Conservation (phyloP, 2,113 vertebrate genomes). For the Actenoides lindsayi region DNA sequence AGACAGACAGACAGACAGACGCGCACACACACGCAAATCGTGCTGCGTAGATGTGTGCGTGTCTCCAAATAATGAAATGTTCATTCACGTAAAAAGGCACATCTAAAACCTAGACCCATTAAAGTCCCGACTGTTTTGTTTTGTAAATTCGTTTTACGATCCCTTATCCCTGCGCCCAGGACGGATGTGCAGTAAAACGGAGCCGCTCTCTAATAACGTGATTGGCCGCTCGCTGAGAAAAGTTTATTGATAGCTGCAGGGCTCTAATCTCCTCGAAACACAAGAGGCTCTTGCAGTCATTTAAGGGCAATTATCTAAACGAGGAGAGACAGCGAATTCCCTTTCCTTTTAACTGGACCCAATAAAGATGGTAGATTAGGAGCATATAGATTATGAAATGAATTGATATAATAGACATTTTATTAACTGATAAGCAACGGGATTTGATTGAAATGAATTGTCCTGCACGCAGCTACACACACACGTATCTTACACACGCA, state of each 20-base stretch:
- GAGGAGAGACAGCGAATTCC: constrained; percentile 77
- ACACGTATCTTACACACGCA: neutral
- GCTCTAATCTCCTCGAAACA: constrained; percentile 90
- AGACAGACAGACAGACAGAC: accelerated
- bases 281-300: constrained; percentile 83
- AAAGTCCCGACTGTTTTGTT: neutral
- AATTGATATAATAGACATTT: constrained; percentile 59
- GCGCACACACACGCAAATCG: too few species aligned
- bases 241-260: constrained; percentile 85
- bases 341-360: constrained; percentile 81
- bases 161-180: constrained; percentile 58
- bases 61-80: neutral
- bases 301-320: constrained; percentile 87
- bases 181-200: constrained; percentile 68
- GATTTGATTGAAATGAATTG: neutral
- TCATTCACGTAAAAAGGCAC: neutral
- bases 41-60: neutral
- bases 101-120: neutral
- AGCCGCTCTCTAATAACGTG: constrained; percentile 65
- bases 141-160: constrained; percentile 53
- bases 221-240: constrained; percentile 77
- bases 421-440: constrained; percentile 70
- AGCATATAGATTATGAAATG: constrained; percentile 69
- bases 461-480: neutral
- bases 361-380: constrained; percentile 83